Percentiles rank a stretch among this genome's conserved stretches.
phyloP scores from a whole-genome alignment of 2,113 vertebrate species.

The Ellobius talpinus region DNA sequence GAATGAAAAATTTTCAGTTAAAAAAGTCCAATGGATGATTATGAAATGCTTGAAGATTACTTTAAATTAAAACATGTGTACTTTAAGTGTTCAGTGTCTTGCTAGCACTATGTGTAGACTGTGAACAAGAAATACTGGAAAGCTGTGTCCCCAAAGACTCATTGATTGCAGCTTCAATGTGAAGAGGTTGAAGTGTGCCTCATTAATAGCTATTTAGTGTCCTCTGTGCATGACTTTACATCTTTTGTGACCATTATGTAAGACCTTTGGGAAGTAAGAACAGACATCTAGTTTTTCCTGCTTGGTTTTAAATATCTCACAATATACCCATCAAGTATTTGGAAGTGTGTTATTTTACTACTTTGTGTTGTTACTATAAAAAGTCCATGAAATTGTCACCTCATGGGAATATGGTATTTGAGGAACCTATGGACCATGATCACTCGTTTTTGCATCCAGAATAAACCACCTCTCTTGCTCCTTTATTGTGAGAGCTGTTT shows the following conservation, averaged over 20 bases:
- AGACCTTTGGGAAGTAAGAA: neutral
- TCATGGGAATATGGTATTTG: neutral
- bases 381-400: neutral
- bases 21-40: neutral
- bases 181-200: neutral
- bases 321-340: neutral
- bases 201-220: neutral
- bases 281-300: neutral
- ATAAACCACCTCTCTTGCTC: neutral
- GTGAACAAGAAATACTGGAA: neutral
- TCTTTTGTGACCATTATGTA: neutral
- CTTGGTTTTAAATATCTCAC: neutral
- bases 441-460: neutral
- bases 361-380: neutral
- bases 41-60: neutral
- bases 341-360: neutral
- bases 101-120: neutral
- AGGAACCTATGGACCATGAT: neutral
- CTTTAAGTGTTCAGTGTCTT: neutral
- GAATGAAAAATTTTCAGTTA: neutral
- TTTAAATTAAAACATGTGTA: neutral
- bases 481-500: neutral
- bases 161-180: neutral
- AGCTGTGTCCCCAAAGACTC: neutral
- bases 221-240: neutral